Evolutionary conservation across 2,113 vertebrate genomes (phyloP), one percentile per base, ranked within the genome.

Genomic region (Takifugu bimaculatus): DNA sequence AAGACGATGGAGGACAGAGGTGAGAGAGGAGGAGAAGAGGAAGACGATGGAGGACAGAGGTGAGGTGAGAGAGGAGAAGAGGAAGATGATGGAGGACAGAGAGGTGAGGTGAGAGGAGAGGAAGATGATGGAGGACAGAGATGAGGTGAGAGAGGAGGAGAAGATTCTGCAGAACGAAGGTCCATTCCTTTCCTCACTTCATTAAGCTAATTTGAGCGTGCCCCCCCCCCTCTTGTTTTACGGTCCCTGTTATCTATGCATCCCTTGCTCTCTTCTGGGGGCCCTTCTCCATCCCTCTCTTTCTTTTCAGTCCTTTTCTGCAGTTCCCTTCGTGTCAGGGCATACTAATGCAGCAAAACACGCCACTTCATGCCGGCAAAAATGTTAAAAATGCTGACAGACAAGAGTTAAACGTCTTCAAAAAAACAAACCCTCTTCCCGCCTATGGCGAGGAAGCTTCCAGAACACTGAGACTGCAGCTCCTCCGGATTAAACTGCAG

Each of bases 201-300:
- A 65, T 76, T 72, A 65, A 45, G 52, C 53, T 62, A 74, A 75
- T 70, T 75, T 54, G 11, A 52, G 50, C 14, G 3, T 15, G 6
- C 51, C 29, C 11, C 25, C 3, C 9, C 14, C 35, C 49, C 45
- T 27, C 48, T 50, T 26, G 6, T 26, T 15, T 27, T 29, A 27
- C 27, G 28, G 25, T 4, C 27, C 27, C 4, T 4, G 12, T 13
- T 29, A 27, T 11, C 26, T 13, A 13, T n/a, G 12, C 35, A 53
- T 14, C 26, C 25, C 45, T 28, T 15, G 11, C 26, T 45, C 42
- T 42, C 57, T 26, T 51, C 55, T 28, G 15, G 35, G 51, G 27
- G 13, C 47, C 25, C n/a, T 0, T 25, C 32, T 25, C 9, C 10
- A 13, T 6, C 51, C 11, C 6, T n/a, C 3, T 26, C 26, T 2